These are phyloP conservation scores for Chrysotoxum bicinctum DNA, from an alignment of 2,888 invertebrate genomes.

Conservation along the genomic window DNA sequence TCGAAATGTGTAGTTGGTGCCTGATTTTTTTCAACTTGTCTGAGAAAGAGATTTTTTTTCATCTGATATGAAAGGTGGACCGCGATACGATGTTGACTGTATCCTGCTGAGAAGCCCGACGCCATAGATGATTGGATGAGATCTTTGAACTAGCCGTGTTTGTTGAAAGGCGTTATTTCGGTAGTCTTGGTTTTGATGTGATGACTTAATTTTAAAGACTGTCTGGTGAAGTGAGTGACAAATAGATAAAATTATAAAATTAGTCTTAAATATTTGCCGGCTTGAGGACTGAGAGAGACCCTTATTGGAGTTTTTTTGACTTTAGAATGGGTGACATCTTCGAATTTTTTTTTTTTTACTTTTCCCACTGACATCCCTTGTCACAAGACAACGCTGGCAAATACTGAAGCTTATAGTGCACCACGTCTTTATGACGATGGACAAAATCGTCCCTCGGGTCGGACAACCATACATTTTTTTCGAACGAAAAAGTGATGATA, in stretches of 20 bases:
- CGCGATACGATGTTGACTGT: slow-evolving; percentile 7
- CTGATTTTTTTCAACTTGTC: slow-evolving; percentile 4
- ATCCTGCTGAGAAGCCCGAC: slow-evolving; percentile 53
- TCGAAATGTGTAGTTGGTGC: slow-evolving; percentile 2
- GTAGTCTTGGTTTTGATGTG: slow-evolving; percentile 24
- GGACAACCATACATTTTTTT: too few relatives aligned
- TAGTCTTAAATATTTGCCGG: too few relatives aligned
- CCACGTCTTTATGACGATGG: too few relatives aligned
- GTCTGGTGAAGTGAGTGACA: slow-evolving; percentile 39
- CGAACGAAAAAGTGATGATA: too few relatives aligned
- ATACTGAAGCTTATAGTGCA: too few relatives aligned
- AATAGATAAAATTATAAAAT: slow-evolving; percentile 8
- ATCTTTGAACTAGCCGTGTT: not conserved
- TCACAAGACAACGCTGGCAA: too few relatives aligned
- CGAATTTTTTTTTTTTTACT: too few relatives aligned
- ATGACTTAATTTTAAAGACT: not conserved
- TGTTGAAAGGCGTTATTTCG: slow-evolving; percentile 18
- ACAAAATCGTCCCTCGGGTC: too few relatives aligned
- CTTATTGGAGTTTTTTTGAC: too few relatives aligned
- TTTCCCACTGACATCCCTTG: too few relatives aligned
- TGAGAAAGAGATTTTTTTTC: slow-evolving; percentile 8
- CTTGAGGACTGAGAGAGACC: too few relatives aligned
- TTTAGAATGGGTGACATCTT: too few relatives aligned
- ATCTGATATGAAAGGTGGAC: slow-evolving; percentile 50
- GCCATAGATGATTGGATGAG: slow-evolving; percentile 17